Percentiles rank a stretch among this genome's conserved stretches.
phyloP scores from a whole-genome alignment of 2,797 vertebrate species.

The Anableps anableps region DNA sequence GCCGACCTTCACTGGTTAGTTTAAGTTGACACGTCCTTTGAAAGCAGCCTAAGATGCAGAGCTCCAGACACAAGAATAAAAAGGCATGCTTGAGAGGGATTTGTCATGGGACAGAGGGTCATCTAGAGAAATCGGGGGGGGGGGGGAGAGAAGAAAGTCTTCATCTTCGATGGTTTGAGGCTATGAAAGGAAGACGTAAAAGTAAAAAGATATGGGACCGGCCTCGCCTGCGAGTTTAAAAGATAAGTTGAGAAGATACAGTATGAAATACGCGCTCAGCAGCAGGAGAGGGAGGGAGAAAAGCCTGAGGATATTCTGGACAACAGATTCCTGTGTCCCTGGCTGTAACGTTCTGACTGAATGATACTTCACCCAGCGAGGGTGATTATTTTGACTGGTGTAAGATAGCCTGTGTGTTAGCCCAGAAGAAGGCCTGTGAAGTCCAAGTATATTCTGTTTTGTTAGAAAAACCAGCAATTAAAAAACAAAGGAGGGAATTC shows the following conservation, averaged over 20 bases:
- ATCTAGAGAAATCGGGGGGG: slow-evolving; percentile 12
- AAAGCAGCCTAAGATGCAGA: slow-evolving; percentile 26
- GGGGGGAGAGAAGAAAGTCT: slow-evolving; percentile 34
- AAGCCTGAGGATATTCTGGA: slow-evolving; percentile 36
- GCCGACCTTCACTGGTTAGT: slow-evolving; percentile 53
- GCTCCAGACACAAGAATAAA: slow-evolving; percentile 8
- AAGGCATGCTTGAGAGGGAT: slow-evolving; percentile 40
- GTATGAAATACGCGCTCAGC: slow-evolving; percentile 10
- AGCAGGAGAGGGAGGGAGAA: slow-evolving; percentile 21
- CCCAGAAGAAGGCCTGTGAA: slow-evolving; percentile 23
- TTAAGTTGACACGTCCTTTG: slow-evolving; percentile 33
- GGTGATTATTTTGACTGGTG: slow-evolving; percentile 49
- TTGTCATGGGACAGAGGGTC: slow-evolving; percentile 35
- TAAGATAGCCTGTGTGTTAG: slow-evolving; percentile 40
- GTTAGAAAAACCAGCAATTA: slow-evolving; percentile 20
- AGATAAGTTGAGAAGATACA: slow-evolving; percentile 35
- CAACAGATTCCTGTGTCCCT: slow-evolving; percentile 45
- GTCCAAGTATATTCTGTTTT: slow-evolving; percentile 28
- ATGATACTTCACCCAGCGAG: slow-evolving; percentile 27
- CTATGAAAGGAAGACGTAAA: slow-evolving; percentile 24
- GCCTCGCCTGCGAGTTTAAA: slow-evolving; percentile 13
- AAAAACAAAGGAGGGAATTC: slow-evolving; percentile 14
- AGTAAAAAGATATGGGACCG: slow-evolving; percentile 24
- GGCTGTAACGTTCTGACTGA: slow-evolving; percentile 33
- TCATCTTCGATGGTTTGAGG: slow-evolving; percentile 46